These are phyloP conservation scores for Taenioides sp. DNA, from an alignment of 2,797 vertebrate genomes.

Conservation along the genomic window DNA sequence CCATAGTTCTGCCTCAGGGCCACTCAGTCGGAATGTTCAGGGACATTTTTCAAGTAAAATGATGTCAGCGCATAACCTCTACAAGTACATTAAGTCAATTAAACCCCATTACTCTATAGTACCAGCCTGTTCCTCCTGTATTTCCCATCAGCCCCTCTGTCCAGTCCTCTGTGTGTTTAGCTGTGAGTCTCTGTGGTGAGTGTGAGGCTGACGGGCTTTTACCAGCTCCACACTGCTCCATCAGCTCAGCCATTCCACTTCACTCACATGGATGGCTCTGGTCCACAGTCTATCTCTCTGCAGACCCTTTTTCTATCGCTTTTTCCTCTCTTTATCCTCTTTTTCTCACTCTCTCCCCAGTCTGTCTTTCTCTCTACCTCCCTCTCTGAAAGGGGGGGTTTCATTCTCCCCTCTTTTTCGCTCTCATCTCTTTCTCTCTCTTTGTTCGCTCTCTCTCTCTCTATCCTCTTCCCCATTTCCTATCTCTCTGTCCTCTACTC, in stretches of 20 bases:
- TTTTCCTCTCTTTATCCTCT: not conserved
- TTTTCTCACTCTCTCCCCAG: not conserved
- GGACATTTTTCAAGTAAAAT: no score
- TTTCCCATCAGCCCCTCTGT: slow-evolving; percentile 14
- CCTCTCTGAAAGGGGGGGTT: no score
- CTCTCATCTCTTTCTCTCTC: not conserved
- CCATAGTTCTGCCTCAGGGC: no score
- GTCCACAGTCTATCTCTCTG: not conserved
- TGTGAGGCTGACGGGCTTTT: slow-evolving; percentile 54
- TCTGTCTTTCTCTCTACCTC: not conserved
- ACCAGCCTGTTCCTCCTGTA: slow-evolving; percentile 1
- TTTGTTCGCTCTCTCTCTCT: no score
- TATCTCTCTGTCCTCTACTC: no score
- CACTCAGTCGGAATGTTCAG: no score
- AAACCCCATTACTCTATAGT: not conserved
- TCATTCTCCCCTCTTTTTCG: no score
- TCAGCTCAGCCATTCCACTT: slow-evolving; percentile 63
- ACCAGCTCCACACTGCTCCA: slow-evolving; percentile 53
- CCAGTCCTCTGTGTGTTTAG: slow-evolving; percentile 16
- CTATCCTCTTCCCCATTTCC: no score
- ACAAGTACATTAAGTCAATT: not conserved
- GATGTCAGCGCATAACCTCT: no score
- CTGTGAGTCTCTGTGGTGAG: slow-evolving; percentile 43
- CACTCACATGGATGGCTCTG: slow-evolving; percentile 36
- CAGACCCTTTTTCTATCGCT: not conserved